A percentile compares a stretch with the other conserved stretches of the same genome.
These are phyloP conservation scores for Phoxinus dragarum DNA, from an alignment of 2,797 vertebrate genomes.

Conservation along the genomic window DNA sequence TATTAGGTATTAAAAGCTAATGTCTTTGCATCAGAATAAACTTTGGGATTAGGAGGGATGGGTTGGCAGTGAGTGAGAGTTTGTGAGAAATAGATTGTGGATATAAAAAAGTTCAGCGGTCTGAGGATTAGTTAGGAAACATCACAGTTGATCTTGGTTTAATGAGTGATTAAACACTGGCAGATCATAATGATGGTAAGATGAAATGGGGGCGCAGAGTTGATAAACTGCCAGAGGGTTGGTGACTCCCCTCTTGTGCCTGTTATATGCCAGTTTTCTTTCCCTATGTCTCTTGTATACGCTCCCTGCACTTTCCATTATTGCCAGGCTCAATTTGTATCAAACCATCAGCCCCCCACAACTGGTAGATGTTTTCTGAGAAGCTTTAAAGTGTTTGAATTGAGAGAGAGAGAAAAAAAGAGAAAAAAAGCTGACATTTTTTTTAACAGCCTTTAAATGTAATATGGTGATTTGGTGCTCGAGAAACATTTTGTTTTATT, in stretches of 20 bases:
- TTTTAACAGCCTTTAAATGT: constrained; percentile 16
- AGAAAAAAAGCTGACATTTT: neutral
- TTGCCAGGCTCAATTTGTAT: constrained; percentile 56
- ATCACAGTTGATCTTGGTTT: constrained; percentile 66
- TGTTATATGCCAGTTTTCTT: neutral
- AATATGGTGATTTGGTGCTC: neutral
- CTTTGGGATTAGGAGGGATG: constrained; percentile 43
- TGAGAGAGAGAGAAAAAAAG: too few species aligned
- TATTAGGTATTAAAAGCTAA: constrained; percentile 52
- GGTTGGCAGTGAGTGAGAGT: constrained; percentile 26
- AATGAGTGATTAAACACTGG: constrained; percentile 65
- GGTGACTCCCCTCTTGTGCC: constrained; percentile 31
- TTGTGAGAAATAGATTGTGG: constrained; percentile 38
- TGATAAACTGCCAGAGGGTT: constrained; percentile 24
- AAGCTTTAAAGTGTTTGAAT: constrained; percentile 37
- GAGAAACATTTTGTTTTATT: neutral
- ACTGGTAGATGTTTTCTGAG: constrained; percentile 43
- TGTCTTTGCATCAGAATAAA: constrained; percentile 66
- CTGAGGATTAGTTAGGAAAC: constrained; percentile 49
- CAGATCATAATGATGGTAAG: constrained; percentile 55
- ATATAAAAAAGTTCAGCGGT: constrained; percentile 43
- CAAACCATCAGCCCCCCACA: constrained; percentile 39
- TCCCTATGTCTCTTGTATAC: constrained; percentile 50
- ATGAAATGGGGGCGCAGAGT: constrained; percentile 28
- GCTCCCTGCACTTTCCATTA: constrained; percentile 67